These are phyloP conservation scores for Coleophora deauratella DNA, from an alignment of 2,888 invertebrate genomes.

Conservation along the genomic window DNA sequence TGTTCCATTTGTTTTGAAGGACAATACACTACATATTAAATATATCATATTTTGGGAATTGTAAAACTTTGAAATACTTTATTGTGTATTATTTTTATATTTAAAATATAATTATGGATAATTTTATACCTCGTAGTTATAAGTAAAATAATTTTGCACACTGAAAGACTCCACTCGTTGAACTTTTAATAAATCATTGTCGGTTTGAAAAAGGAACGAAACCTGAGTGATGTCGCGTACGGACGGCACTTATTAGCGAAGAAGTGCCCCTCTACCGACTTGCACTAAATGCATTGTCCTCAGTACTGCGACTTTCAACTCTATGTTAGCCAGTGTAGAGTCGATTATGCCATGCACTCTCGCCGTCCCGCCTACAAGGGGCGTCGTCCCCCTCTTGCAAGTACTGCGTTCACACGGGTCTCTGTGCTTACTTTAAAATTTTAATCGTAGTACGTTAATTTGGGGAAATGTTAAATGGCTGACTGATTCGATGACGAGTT, in stretches of 20 bases:
- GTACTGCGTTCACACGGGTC: slow-evolving; percentile 59
- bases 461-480: slow-evolving; percentile 52
- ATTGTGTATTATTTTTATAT: no score
- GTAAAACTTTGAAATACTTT: no score
- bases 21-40: no score
- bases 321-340: slow-evolving; percentile 18
- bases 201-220: slow-evolving; percentile 35
- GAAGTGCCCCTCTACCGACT: slow-evolving; percentile 47
- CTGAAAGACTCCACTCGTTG: no score
- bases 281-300: slow-evolving; percentile 52
- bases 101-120: no score
- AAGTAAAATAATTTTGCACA: no score
- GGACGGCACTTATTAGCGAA: slow-evolving; percentile 54
- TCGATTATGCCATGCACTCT: slow-evolving; percentile 20
- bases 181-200: no score
- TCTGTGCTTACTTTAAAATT: slow-evolving; percentile 61
- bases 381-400: slow-evolving; percentile 60
- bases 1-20: no score
- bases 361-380: slow-evolving; percentile 63
- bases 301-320: background rate
- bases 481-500: slow-evolving; percentile 36
- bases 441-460: slow-evolving; percentile 67
- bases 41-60: no score
- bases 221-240: slow-evolving; percentile 39
- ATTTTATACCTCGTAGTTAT: no score